Percentiles rank a stretch among this genome's conserved stretches.
phyloP scores from a whole-genome alignment of 2,888 invertebrate genomes.

The Beris chalybata region DNA sequence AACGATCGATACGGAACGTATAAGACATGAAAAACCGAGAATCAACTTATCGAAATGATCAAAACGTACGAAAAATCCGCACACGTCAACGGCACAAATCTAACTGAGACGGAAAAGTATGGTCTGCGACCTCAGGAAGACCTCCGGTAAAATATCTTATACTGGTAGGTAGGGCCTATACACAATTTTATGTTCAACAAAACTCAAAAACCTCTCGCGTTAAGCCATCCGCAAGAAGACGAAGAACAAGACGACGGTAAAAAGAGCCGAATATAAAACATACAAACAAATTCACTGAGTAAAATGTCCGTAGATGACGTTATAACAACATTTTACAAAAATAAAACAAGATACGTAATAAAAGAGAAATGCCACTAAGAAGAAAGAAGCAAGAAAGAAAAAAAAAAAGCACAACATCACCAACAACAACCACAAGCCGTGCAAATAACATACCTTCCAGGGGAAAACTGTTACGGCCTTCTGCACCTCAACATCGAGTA shows the following conservation, averaged over 20 bases:
- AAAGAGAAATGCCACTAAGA: constrained; percentile 22
- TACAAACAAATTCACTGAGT: constrained; percentile 16
- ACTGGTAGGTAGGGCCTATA: constrained; percentile 35
- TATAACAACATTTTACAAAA: neutral
- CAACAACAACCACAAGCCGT: constrained; percentile 9
- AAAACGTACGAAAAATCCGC: constrained; percentile 53
- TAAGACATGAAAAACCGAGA: no score
- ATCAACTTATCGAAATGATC: constrained; percentile 31
- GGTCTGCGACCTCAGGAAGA: constrained; percentile 38
- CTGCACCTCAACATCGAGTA: constrained; percentile 21
- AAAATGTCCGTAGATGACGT: constrained; percentile 16
- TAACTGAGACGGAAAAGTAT: constrained; percentile 48
- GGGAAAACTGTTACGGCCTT: constrained; percentile 33
- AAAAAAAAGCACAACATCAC: no score
- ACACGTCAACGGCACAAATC: constrained; percentile 57
- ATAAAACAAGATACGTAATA: constrained; percentile 23
- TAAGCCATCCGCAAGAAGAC: constrained; percentile 28
- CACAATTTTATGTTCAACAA: constrained; percentile 6
- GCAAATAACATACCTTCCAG: constrained; percentile 20
- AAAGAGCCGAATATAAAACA: constrained; percentile 12
- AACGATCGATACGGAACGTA: constrained; percentile 17
- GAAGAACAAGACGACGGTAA: constrained; percentile 27
- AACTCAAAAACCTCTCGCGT: constrained; percentile 18
- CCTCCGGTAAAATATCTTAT: constrained; percentile 35
- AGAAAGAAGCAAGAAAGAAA: neutral